Conservation (phyloP, 2,888 invertebrate genomes). For the Phalera bucephala region DNA sequence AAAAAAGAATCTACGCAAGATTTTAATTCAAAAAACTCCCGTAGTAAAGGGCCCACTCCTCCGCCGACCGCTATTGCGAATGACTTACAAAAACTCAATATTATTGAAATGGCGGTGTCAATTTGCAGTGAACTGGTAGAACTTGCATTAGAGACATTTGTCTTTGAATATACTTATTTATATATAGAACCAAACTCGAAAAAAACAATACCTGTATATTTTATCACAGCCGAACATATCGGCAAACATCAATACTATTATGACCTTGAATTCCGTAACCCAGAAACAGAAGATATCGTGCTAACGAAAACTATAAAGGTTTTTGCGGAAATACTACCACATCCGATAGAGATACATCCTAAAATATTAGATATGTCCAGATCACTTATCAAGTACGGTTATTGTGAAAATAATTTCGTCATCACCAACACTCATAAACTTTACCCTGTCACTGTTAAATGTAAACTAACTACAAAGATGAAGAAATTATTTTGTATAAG, state of each 20-base stretch:
- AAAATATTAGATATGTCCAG: slow-evolving; percentile 59
- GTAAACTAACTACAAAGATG: slow-evolving; percentile 59
- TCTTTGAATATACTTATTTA: slow-evolving; percentile 52
- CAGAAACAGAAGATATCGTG: slow-evolving; percentile 34
- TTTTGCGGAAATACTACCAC: slow-evolving; percentile 56
- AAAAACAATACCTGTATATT: slow-evolving; percentile 42
- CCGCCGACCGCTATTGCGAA: no score
- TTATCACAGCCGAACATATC: slow-evolving; percentile 52
- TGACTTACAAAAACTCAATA: slow-evolving; percentile 24
- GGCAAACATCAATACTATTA: slow-evolving; percentile 64
- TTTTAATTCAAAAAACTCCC: slow-evolving; percentile 24
- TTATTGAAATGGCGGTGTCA: slow-evolving; percentile 29
- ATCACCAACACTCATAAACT: slow-evolving; percentile 53
- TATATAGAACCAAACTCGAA: slow-evolving; percentile 40
- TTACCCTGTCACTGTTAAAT: slow-evolving; percentile 47
- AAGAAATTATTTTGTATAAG: slow-evolving; percentile 51
- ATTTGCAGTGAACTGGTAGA: slow-evolving; percentile 46
- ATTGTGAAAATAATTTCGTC: slow-evolving; percentile 47
- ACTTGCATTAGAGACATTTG: slow-evolving; percentile 50
- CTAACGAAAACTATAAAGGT: slow-evolving; percentile 49
- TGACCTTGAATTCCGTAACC: slow-evolving; percentile 50
- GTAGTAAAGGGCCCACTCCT: slow-evolving; percentile 27
- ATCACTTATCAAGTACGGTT: slow-evolving; percentile 51
- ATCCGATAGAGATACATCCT: slow-evolving; percentile 59
- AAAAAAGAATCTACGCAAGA: no score